These are phyloP conservation scores for Dicerorhinus sumatrensis DNA, from an alignment of 2,113 vertebrate genomes.

Conservation along the genomic window DNA sequence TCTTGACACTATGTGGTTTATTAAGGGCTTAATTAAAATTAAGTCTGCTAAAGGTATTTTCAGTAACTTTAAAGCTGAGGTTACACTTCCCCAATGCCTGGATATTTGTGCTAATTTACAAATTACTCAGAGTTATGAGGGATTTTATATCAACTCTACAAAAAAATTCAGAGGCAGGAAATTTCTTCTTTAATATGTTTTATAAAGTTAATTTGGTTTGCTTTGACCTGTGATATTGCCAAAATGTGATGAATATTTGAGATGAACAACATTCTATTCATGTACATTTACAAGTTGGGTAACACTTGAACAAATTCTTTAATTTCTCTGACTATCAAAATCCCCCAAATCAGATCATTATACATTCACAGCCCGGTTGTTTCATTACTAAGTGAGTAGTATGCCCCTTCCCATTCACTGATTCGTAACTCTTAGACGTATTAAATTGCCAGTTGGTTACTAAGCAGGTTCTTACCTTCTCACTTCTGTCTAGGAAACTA, in stretches of 20 bases:
- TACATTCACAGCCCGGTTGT: background rate
- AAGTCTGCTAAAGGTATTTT: background rate
- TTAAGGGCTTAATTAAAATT: background rate
- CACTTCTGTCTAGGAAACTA: background rate
- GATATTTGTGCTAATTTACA: background rate
- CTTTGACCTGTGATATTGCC: background rate
- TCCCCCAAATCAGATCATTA: background rate
- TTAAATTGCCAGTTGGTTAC: background rate
- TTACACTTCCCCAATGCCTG: background rate
- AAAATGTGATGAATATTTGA: conserved; percentile 20
- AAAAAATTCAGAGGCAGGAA: background rate
- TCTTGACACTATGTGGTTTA: background rate
- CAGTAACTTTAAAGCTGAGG: background rate
- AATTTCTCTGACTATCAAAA: background rate
- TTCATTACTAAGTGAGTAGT: background rate
- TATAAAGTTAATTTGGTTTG: background rate
- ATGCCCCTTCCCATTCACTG: background rate
- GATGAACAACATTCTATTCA: background rate
- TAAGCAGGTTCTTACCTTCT: background rate
- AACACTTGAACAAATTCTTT: background rate
- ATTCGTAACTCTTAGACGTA: background rate
- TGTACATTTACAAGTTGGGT: background rate
- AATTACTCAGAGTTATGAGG: background rate
- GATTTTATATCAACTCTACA: background rate
- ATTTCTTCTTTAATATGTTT: background rate